Evolutionary conservation across 2,888 invertebrate genomes (phyloP), one percentile per base, ranked within the genome.

Genomic region (Oithona nana): DNA sequence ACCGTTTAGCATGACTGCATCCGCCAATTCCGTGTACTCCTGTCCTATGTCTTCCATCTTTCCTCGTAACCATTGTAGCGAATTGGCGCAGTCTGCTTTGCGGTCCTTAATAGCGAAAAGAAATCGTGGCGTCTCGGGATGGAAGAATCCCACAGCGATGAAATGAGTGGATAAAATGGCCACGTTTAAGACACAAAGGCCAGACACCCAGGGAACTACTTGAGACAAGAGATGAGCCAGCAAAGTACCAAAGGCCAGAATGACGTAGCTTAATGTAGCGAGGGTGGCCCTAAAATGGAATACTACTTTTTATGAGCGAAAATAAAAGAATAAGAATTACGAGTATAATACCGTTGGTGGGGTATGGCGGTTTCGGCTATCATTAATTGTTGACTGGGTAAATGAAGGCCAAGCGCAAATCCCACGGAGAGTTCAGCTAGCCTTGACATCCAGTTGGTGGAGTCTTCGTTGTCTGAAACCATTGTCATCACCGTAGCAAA

Each of bases 11-110:
- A 16, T 39, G 6, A 39, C 16, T 6, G 39, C 6, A 39, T 57
- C 57, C 1, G 57, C 57, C 57, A 57, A 28, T 57, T 57, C 57
- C 16, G 57, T 2, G 28, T 57, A 57, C 29, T 57, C 57, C 57
- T 57, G 28, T 1, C 26, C 57, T 28, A 57, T 57, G 20, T 28
- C 28, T 2, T 26, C 30, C n/a, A 28, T 28, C 20, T 57, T 57
- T 16, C 57, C 57, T 13, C 57, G 28, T n/a, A 57, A 29, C 57
- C 57, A 57, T 20, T 57, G 28, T 20, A 57, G n/a, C 1, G 57
- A 57, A n/a, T 28, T 2, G 2, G 28, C 57, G 28, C 57, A 57
- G 28, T 28, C n/a, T 8, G 57, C 28, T 28, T 57, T 57, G 13
- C 20, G 11, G 28, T 57, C 57, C 28, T 22, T 57, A 20, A 57